Conservation (phyloP, 1,140 invertebrate species). For the Doryteuthis pealeii region DNA sequence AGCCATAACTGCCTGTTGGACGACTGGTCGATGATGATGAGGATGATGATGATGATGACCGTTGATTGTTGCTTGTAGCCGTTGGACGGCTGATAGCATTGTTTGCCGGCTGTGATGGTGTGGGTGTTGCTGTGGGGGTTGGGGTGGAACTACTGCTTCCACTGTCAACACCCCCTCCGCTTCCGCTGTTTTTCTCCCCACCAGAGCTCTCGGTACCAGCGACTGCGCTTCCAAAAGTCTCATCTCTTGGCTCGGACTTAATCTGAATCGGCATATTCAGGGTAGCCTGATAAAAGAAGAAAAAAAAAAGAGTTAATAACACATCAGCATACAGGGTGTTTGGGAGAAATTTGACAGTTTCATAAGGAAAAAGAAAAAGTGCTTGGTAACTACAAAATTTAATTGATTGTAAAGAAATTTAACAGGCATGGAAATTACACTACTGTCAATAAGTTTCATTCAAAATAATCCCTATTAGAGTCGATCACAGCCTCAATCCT, state of each 20-base stretch:
- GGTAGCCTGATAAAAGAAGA: not conserved
- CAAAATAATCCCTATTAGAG: too few species aligned
- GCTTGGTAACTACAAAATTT: too few species aligned
- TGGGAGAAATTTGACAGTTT: too few species aligned
- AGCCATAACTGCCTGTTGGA: not conserved
- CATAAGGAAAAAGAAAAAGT: too few species aligned
- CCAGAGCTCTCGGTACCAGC: not conserved
- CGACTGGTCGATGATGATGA: not conserved
- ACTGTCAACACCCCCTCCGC: not conserved
- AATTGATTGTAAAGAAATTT: too few species aligned
- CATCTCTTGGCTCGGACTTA: conserved; percentile 5
- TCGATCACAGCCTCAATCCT: too few species aligned
- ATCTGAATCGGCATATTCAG: conserved; percentile 12
- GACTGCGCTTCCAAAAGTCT: not conserved
- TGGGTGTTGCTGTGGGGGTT: not conserved
- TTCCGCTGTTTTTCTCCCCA: not conserved
- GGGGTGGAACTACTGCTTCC: not conserved
- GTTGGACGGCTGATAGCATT: not conserved
- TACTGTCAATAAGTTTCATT: too few species aligned
- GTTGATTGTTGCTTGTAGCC: not conserved
- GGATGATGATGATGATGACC: not conserved
- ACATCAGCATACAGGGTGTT: not conserved
- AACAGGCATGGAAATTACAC: too few species aligned
- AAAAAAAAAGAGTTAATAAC: not conserved
- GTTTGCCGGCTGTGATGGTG: not conserved